phyloP scores from a whole-genome alignment of 2,888 invertebrate species.

The Phymatocera aterrima region DNA sequence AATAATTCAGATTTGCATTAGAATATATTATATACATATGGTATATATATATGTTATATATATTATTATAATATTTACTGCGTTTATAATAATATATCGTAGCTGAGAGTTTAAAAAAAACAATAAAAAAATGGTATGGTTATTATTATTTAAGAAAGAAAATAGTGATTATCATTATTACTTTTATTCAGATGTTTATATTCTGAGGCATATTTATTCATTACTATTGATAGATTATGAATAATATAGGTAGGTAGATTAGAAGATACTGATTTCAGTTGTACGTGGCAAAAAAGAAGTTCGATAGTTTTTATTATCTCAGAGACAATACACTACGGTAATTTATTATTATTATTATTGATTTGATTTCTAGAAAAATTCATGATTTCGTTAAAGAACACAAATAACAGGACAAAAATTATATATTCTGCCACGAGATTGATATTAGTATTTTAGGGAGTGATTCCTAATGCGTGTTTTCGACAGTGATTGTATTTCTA shows the following conservation, averaged over 20 bases:
- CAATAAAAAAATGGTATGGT: conserved; percentile 23
- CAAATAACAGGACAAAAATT: background rate
- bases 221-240: too few relatives aligned
- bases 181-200: conserved; percentile 17
- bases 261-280: conserved; percentile 33
- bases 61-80: conserved; percentile 13
- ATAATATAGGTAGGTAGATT: too few relatives aligned
- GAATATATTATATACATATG: too few relatives aligned
- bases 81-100: conserved; percentile 28
- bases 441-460: conserved; percentile 38
- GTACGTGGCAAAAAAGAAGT: conserved; percentile 29
- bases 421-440: conserved; percentile 37
- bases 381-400: background rate
- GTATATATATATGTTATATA: too few relatives aligned
- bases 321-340: conserved; percentile 23
- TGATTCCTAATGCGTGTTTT: conserved; percentile 38
- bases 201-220: conserved; percentile 1
- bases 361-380: background rate
- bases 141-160: conserved; percentile 14
- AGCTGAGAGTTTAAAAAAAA: too few relatives aligned
- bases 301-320: background rate
- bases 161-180: conserved; percentile 19
- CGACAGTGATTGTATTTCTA: conserved; percentile 30
- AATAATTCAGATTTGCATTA: too few relatives aligned
- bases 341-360: background rate